A percentile compares a stretch with the other conserved stretches of the same genome.
Conservation (phyloP, 1,140 invertebrate species). For the Aphaenogaster ashmeadi region DNA sequence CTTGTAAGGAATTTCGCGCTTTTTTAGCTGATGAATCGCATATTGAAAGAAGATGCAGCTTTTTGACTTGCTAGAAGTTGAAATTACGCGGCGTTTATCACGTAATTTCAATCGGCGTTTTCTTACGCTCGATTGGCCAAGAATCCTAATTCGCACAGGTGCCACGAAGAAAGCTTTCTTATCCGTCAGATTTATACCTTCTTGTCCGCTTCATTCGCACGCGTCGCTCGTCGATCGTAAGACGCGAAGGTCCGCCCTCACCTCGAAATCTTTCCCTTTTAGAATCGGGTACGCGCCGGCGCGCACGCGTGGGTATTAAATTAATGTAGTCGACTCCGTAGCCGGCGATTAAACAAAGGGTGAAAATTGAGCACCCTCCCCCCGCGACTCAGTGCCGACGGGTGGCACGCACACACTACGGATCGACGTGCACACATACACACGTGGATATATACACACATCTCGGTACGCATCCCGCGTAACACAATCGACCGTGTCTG, state of each 20-base stretch:
- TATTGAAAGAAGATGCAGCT: neutral
- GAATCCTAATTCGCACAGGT: constrained; percentile 45
- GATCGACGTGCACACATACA: neutral
- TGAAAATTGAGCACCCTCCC: constrained; percentile 83
- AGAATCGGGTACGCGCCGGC: constrained; percentile 37
- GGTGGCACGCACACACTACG: constrained; percentile 32
- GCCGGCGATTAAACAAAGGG: constrained; percentile 86
- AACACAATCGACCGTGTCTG: constrained; percentile 52
- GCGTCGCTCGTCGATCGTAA: constrained; percentile 52
- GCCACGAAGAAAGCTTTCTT: neutral
- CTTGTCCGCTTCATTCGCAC: neutral
- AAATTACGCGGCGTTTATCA: neutral
- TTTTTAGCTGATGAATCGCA: neutral
- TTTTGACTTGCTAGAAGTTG: neutral
- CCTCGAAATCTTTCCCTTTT: constrained; percentile 32
- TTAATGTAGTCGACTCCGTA: constrained; percentile 85
- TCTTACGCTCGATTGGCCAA: neutral
- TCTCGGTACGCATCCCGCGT: constrained; percentile 65
- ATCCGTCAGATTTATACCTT: constrained; percentile 22
- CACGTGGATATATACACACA: neutral
- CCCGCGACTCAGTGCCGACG: constrained; percentile 47
- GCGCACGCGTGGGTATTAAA: constrained; percentile 83
- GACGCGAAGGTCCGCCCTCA: constrained; percentile 33
- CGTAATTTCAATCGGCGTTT: neutral
- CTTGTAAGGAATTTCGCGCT: neutral